Conservation (phyloP, 2,113 vertebrate species). For the Stigmatopora argus region DNA sequence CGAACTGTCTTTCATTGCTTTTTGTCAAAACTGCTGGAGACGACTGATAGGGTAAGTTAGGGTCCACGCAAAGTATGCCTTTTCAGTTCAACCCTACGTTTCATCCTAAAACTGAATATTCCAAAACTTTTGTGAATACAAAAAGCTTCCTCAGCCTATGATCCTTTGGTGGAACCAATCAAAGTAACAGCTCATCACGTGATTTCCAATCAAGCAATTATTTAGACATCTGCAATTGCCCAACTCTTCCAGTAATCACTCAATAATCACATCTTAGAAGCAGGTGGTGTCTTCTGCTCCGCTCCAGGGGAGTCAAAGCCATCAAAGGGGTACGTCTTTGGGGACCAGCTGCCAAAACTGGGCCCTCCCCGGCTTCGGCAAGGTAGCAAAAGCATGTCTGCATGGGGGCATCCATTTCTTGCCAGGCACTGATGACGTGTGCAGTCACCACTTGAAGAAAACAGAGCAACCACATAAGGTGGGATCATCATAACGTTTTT, state of each 20-base stretch:
- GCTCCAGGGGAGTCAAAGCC: conserved; percentile 55
- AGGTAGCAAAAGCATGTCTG: conserved; percentile 60
- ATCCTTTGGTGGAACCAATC: not conserved
- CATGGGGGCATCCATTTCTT: conserved; percentile 45
- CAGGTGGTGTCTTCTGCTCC: conserved; percentile 39
- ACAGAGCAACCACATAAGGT: conserved; percentile 40
- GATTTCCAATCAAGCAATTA: not conserved
- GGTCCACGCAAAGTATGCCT: too few species aligned
- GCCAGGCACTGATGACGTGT: conserved; percentile 47
- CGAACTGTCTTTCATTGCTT: too few species aligned
- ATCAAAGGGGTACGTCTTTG: conserved; percentile 63
- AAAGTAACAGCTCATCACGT: not conserved
- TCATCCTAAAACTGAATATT: too few species aligned
- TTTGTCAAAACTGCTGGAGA: too few species aligned
- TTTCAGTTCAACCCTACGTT: too few species aligned
- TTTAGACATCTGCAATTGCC: not conserved
- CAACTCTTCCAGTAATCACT: conserved; percentile 5
- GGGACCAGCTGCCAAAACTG: conserved; percentile 60
- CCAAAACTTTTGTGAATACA: too few species aligned
- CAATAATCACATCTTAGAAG: conserved; percentile 37
- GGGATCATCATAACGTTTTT: not conserved
- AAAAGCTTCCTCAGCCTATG: not conserved
- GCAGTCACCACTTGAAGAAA: conserved; percentile 63
- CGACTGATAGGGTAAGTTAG: too few species aligned
- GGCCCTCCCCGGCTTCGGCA: conserved; percentile 59